Percentiles rank a stretch among this genome's conserved stretches.
Evolutionary conservation across 1,140 invertebrate genomes (phyloP).

Genomic region (Leptinotarsa undecemlineata): DNA sequence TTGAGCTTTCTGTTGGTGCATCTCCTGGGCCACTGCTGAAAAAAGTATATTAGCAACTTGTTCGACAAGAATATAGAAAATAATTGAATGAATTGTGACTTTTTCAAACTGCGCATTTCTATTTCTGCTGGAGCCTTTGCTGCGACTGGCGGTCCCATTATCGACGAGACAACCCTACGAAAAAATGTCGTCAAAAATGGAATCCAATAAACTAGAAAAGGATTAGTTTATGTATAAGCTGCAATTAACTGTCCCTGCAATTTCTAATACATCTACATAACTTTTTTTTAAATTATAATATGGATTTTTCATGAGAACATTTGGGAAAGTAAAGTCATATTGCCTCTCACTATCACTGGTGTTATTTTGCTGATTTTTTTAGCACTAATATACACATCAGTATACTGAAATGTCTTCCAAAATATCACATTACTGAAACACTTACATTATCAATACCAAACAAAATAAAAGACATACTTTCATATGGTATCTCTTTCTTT

Average conservation of each 20-base stretch:
- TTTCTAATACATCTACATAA: not conserved
- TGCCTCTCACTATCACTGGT: no score
- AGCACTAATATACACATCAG: no score
- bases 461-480: no score
- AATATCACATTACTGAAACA: no score
- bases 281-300: no score
- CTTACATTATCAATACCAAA: no score
- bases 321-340: no score
- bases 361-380: no score
- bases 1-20: constrained; percentile 77
- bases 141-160: not conserved
- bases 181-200: constrained; percentile 1
- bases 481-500: no score
- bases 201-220: not conserved
- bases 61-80: not conserved
- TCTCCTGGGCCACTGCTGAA: constrained; percentile 75
- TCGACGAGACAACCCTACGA: not conserved
- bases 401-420: no score
- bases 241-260: not conserved
- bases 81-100: not conserved
- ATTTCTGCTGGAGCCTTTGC: not conserved
- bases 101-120: not conserved
- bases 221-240: not conserved
- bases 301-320: no score
- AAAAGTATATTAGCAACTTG: constrained; percentile 34